A percentile compares a stretch with the other conserved stretches of the same genome.
These are phyloP conservation scores for Megaleporinus macrocephalus DNA, from an alignment of 2,113 vertebrate genomes.

Conservation along the genomic window DNA sequence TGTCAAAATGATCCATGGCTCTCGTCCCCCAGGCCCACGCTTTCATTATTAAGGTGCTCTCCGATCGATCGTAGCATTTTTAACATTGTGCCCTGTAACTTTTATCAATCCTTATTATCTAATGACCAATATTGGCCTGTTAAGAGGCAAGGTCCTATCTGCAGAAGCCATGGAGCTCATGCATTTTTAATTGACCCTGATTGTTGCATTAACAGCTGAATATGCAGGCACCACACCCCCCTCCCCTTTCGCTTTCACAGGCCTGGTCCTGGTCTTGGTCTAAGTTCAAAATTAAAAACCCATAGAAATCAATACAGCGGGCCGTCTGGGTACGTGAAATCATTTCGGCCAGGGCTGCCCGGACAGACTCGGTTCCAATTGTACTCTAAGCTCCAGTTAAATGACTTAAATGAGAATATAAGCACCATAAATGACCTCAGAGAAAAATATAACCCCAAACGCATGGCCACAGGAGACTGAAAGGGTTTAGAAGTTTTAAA, in stretches of 20 bases:
- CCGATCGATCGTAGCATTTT: constrained; percentile 86
- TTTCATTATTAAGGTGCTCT: constrained; percentile 84
- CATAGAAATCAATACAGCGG: constrained; percentile 74
- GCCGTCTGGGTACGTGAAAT: constrained; percentile 62
- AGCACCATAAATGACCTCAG: constrained; percentile 14
- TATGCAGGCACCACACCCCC: constrained; percentile 67
- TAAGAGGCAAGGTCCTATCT: constrained; percentile 72
- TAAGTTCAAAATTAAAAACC: constrained; percentile 79
- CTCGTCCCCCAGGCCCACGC: constrained; percentile 76
- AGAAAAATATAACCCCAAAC: constrained; percentile 2
- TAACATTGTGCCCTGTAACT: constrained; percentile 81
- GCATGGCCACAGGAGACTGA: not conserved
- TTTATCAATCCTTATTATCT: constrained; percentile 90
- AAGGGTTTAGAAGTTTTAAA: constrained; percentile 72
- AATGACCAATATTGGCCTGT: constrained; percentile 80
- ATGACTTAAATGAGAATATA: not conserved
- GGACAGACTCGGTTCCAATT: not conserved
- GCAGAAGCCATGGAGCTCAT: constrained; percentile 77
- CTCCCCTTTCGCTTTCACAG: constrained; percentile 20
- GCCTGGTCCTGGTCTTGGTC: constrained; percentile 67
- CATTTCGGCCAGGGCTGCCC: constrained; percentile 50
- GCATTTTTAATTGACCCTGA: constrained; percentile 91
- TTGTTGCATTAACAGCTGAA: constrained; percentile 85
- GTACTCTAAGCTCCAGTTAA: not conserved
- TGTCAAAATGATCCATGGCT: constrained; percentile 87